Conservation (phyloP, 2,797 vertebrate genomes). For the Hafferia zeledoni region DNA sequence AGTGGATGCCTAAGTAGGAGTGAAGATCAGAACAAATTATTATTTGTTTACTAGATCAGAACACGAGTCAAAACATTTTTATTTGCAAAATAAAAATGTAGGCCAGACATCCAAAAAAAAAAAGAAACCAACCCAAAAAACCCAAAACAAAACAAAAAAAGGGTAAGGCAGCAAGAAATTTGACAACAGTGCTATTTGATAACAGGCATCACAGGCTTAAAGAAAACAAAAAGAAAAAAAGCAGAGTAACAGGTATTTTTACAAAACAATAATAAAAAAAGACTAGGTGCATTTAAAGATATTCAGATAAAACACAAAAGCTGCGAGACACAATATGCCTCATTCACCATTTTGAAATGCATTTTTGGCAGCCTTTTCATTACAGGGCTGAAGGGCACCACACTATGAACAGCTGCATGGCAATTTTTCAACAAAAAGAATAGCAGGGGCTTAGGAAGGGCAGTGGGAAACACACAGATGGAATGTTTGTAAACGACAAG, state of each 20-base stretch:
- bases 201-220: conserved; percentile 64
- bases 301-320: background rate
- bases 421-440: conserved; percentile 39
- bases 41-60: conserved; percentile 47
- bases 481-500: conserved; percentile 64
- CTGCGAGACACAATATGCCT: background rate
- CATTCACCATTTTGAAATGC: background rate
- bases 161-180: conserved; percentile 35
- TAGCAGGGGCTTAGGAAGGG: conserved; percentile 26
- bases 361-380: conserved; percentile 62
- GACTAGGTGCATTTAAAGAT: background rate
- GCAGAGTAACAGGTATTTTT: background rate
- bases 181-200: conserved; percentile 21
- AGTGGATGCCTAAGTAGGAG: conserved; percentile 82
- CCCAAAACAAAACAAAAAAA: background rate
- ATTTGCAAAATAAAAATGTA: conserved; percentile 50
- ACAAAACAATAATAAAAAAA: background rate
- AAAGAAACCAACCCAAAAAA: background rate
- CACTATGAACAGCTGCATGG: conserved; percentile 36
- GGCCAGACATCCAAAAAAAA: conserved; percentile 44
- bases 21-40: conserved; percentile 71
- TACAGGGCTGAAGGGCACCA: conserved; percentile 45
- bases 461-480: conserved; percentile 45
- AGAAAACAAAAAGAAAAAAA: conserved; percentile 25
- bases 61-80: conserved; percentile 13